A percentile compares a stretch with the other conserved stretches of the same genome.
Conservation (phyloP, 2,888 invertebrate genomes). For the Coelopa pilipes region DNA sequence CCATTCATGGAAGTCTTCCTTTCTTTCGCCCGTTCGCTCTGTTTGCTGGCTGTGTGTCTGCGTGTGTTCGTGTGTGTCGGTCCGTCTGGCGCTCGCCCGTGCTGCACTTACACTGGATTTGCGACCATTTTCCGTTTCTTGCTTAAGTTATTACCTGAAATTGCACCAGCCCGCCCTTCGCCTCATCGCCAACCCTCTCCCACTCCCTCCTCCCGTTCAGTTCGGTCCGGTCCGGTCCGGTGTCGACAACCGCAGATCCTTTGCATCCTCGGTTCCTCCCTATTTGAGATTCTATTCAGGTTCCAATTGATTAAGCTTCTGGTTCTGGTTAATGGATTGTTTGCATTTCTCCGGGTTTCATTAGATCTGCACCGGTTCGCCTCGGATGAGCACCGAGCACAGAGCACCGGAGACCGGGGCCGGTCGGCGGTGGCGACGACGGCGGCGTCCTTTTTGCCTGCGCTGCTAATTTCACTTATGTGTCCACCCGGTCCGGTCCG, state of each 20-base stretch:
- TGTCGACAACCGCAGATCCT: neutral
- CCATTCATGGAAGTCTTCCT: no score
- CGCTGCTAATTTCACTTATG: constrained; percentile 9
- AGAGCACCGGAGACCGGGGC: neutral
- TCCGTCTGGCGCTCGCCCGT: neutral
- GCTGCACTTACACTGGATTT: constrained; percentile 6
- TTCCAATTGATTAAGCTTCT: constrained; percentile 64
- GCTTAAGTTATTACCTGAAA: constrained; percentile 34
- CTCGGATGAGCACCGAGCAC: neutral
- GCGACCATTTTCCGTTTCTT: constrained; percentile 15
- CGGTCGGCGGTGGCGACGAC: neutral
- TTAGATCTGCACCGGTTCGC: neutral
- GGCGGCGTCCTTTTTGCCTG: neutral
- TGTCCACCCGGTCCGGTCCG: neutral
- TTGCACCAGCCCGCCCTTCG: constrained; percentile 3
- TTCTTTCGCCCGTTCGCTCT: neutral
- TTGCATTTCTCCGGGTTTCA: constrained; percentile 49
- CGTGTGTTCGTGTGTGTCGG: neutral
- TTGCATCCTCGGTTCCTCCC: neutral
- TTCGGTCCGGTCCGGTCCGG: neutral
- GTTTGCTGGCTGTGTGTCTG: no score
- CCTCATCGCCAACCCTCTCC: no score
- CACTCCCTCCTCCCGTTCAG: no score
- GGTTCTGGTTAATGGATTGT: constrained; percentile 64
- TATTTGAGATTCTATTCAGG: constrained; percentile 41